Evolutionary conservation across 2,888 invertebrate genomes (phyloP).

Genomic region (Euproctis similis): DNA sequence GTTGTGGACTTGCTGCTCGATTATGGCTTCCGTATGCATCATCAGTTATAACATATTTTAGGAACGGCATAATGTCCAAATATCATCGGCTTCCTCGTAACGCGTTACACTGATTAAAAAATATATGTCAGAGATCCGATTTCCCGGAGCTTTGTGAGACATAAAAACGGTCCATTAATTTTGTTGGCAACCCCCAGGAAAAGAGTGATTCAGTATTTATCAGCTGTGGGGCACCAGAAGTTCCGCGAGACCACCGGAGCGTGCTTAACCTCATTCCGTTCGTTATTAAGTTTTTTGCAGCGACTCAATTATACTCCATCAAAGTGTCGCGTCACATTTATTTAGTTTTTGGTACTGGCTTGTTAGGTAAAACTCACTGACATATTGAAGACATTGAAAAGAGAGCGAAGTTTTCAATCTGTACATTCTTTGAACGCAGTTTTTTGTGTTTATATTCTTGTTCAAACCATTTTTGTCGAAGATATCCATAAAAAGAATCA

Average conservation of each 20-base stretch:
- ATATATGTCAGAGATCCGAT: background rate
- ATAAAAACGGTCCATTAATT: slow-evolving; percentile 25
- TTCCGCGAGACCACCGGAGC: slow-evolving; percentile 32
- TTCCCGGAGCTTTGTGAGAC: slow-evolving; percentile 14
- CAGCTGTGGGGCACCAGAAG: slow-evolving; percentile 21
- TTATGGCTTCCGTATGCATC: slow-evolving; percentile 11
- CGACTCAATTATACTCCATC: slow-evolving; percentile 30
- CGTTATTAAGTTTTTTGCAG: slow-evolving; percentile 40
- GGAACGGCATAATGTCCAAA: slow-evolving; percentile 2
- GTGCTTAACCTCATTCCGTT: slow-evolving; percentile 44
- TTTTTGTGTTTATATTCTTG: slow-evolving; percentile 13
- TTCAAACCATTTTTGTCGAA: slow-evolving; percentile 13
- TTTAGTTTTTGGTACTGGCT: too few species aligned
- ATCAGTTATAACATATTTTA: slow-evolving; percentile 8
- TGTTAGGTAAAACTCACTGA: too few species aligned
- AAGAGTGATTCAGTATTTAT: slow-evolving; percentile 31
- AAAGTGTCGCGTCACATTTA: slow-evolving; percentile 24
- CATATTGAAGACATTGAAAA: slow-evolving; percentile 3
- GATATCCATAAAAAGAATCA: slow-evolving; percentile 14
- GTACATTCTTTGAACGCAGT: slow-evolving; percentile 13
- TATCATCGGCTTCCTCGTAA: slow-evolving; percentile 13
- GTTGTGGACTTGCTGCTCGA: slow-evolving; percentile 3
- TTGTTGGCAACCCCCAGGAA: slow-evolving; percentile 29
- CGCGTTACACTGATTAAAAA: slow-evolving; percentile 2
- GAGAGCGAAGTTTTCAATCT: too few species aligned